Percentiles rank a stretch among this genome's conserved stretches.
These are phyloP conservation scores for Protomyctophum bolini DNA, from an alignment of 2,113 vertebrate species.

Conservation along the genomic window DNA sequence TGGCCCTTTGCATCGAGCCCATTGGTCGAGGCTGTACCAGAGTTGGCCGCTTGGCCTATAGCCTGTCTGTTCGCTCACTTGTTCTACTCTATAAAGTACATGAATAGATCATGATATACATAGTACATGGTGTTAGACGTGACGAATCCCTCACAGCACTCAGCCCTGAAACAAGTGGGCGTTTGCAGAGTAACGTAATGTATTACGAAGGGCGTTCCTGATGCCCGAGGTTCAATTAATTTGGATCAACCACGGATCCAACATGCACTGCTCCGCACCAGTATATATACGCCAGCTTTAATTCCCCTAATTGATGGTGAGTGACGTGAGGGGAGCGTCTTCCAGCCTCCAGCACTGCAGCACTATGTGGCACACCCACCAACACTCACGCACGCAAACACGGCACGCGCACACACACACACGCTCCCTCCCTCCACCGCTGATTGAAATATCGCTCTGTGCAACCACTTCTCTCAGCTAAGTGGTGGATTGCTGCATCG, in stretches of 20 bases:
- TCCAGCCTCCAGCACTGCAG: slow-evolving; percentile 20
- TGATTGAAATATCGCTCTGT: slow-evolving; percentile 63
- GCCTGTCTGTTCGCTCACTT: too few relatives aligned
- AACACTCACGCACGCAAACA: too few relatives aligned
- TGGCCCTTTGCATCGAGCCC: too few relatives aligned
- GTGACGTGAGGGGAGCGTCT: slow-evolving; percentile 28
- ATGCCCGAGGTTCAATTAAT: neutral
- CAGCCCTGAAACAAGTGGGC: too few relatives aligned
- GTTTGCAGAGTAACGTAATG: too few relatives aligned
- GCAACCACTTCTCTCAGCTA: slow-evolving; percentile 63
- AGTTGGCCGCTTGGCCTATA: too few relatives aligned
- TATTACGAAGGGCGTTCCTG: neutral
- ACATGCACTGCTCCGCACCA: neutral
- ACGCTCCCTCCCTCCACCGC: slow-evolving; percentile 17
- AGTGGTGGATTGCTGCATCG: slow-evolving; percentile 51
- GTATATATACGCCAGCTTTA: slow-evolving; percentile 10
- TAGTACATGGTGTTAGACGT: too few relatives aligned
- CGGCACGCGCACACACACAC: too few relatives aligned
- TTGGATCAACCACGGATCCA: neutral
- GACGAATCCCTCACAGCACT: too few relatives aligned
- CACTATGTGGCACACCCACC: neutral
- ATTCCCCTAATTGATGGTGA: slow-evolving; percentile 54
- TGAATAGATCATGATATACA: too few relatives aligned
- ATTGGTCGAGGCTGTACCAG: too few relatives aligned
- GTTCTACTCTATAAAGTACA: too few relatives aligned